Evolutionary conservation across 2,113 vertebrate species (phyloP).

Genomic region (Corythornis cristatus): DNA sequence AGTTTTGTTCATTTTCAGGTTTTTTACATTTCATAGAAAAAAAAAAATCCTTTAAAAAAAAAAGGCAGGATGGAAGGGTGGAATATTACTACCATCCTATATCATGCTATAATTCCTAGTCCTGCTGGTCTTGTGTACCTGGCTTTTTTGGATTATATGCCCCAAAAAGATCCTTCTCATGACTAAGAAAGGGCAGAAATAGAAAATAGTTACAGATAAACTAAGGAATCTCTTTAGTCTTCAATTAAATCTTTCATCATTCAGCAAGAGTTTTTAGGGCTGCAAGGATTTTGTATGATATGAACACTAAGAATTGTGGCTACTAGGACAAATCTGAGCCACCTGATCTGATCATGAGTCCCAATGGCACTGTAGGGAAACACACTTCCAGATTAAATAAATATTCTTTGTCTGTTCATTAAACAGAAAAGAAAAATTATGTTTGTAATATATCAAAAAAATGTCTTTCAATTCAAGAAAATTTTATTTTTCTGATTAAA

Average conservation of each 20-base stretch:
- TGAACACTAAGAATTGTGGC: background rate
- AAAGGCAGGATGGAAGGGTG: accelerated
- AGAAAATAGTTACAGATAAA: background rate
- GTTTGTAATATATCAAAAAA: background rate
- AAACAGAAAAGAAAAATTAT: background rate
- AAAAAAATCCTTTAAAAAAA: background rate
- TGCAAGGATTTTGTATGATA: background rate
- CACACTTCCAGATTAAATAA: background rate
- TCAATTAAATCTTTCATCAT: background rate
- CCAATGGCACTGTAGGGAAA: background rate
- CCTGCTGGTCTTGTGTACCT: background rate
- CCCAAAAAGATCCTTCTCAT: background rate
- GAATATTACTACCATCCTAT: background rate
- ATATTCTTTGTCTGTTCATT: background rate
- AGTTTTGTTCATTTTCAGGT: background rate
- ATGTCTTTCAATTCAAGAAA: background rate
- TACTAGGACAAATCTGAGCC: background rate
- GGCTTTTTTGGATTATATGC: background rate
- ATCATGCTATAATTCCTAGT: background rate
- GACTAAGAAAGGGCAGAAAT: background rate
- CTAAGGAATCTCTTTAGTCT: background rate
- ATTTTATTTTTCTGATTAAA: background rate
- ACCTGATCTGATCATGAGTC: background rate
- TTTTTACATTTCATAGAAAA: background rate
- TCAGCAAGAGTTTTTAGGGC: background rate